Conservation (phyloP, 2,113 vertebrate genomes). For the Hyaena hyaena region DNA sequence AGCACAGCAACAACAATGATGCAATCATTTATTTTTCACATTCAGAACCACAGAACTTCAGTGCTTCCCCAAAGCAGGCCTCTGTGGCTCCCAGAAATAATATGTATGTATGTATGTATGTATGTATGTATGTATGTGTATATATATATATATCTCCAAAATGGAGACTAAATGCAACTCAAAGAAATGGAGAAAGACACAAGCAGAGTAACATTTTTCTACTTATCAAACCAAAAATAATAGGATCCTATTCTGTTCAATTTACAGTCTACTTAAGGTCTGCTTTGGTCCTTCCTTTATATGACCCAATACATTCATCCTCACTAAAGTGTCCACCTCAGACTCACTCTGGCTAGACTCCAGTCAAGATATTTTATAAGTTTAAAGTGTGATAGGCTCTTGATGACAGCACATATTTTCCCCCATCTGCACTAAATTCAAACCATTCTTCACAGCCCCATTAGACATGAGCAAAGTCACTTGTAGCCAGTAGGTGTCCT, state of each 20-base stretch:
- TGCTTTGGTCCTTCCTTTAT: constrained; percentile 73
- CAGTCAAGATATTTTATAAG: constrained; percentile 78
- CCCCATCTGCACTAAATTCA: constrained; percentile 87
- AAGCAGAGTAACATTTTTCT: constrained; percentile 55
- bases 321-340: constrained; percentile 75
- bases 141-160: not conserved
- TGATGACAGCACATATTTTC: constrained; percentile 84
- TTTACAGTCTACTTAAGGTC: constrained; percentile 63
- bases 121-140: not conserved
- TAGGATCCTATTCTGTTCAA: constrained; percentile 52
- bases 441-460: constrained; percentile 84
- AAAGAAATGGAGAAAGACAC: constrained; percentile 52
- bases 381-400: constrained; percentile 73
- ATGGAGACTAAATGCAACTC: constrained; percentile 40
- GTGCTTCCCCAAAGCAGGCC: constrained; percentile 37
- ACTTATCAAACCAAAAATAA: constrained; percentile 66
- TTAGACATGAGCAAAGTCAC: constrained; percentile 77
- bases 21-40: not conserved
- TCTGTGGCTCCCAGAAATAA: constrained; percentile 28
- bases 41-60: not conserved
- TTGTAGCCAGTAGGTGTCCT: constrained; percentile 82
- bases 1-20: constrained; percentile 14
- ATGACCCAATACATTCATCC: constrained; percentile 74
- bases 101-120: not conserved
- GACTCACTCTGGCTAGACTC: constrained; percentile 77